phyloP scores from a whole-genome alignment of 2,888 invertebrate genomes.

The Allolobophora icterica region DNA sequence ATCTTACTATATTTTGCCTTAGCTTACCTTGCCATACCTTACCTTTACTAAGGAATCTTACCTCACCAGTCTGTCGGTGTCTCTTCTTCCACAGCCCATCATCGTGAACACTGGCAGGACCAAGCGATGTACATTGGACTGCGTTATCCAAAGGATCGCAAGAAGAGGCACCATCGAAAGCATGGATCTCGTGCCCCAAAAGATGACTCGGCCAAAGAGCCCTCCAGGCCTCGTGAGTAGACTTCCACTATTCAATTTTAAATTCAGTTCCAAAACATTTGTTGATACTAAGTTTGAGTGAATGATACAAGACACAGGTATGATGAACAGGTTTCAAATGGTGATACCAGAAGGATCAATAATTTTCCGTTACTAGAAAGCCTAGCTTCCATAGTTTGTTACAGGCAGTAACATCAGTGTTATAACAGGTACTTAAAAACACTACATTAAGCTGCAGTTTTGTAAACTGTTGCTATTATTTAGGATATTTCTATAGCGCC shows the following conservation, averaged over 20 bases:
- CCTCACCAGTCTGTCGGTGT: neutral
- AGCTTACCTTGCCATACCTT: neutral
- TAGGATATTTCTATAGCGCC: no score
- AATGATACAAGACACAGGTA: no score
- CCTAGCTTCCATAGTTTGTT: no score
- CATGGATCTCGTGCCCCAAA: constrained; percentile 20
- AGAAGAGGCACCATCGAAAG: constrained; percentile 74
- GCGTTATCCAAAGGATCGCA: constrained; percentile 82
- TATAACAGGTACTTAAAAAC: no score
- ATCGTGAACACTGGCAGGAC: constrained; percentile 50
- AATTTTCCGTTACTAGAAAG: no score
- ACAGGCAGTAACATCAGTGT: no score
- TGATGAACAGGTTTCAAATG: no score
- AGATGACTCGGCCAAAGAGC: constrained; percentile 14
- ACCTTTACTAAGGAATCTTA: neutral
- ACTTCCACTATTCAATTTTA: neutral
- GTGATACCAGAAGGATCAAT: no score
- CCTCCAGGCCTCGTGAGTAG: constrained; percentile 13
- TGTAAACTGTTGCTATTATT: no score
- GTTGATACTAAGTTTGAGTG: no score
- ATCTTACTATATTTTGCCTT: neutral
- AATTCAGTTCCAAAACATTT: no score
- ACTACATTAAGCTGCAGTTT: no score
- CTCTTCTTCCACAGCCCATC: constrained; percentile 44
- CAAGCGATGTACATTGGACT: constrained; percentile 89